phyloP scores from a whole-genome alignment of 2,888 invertebrate genomes.

The Deilephila elpenor region DNA sequence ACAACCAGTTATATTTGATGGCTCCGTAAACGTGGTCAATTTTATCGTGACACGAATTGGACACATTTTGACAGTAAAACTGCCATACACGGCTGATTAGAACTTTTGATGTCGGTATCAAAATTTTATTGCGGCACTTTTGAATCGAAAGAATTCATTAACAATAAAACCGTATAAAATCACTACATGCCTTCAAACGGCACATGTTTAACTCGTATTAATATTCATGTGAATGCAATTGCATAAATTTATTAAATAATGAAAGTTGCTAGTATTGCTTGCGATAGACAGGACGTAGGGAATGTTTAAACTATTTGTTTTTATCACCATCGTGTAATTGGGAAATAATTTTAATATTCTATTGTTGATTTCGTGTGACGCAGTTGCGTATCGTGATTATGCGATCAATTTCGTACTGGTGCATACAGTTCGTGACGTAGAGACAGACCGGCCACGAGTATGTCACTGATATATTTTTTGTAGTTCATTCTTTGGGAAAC shows the following conservation, averaged over 20 bases:
- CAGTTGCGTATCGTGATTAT: conserved; percentile 59
- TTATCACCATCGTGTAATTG: neutral
- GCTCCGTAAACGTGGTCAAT: conserved; percentile 57
- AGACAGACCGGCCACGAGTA: conserved; percentile 53
- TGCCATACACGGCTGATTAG: conserved; percentile 35
- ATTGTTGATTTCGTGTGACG: neutral
- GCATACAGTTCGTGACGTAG: conserved; percentile 53
- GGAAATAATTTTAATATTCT: neutral
- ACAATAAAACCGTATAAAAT: conserved; percentile 25
- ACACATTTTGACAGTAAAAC: conserved; percentile 51
- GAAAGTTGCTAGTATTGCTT: neutral
- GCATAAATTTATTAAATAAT: neutral
- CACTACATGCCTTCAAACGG: neutral
- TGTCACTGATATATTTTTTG: conserved; percentile 38
- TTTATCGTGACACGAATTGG: conserved; percentile 59
- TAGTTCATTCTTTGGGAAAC: neutral
- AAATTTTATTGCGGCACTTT: conserved; percentile 28
- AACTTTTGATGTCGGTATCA: conserved; percentile 35
- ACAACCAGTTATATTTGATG: conserved; percentile 62
- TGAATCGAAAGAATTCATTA: conserved; percentile 36
- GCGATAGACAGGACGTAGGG: neutral
- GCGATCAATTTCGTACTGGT: conserved; percentile 54
- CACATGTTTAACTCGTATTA: conserved; percentile 1
- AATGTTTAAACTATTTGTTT: neutral
- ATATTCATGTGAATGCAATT: neutral